Percentiles rank a stretch among this genome's conserved stretches.
Evolutionary conservation across 2,113 vertebrate genomes (phyloP).

Genomic region (Pantherophis guttatus): DNA sequence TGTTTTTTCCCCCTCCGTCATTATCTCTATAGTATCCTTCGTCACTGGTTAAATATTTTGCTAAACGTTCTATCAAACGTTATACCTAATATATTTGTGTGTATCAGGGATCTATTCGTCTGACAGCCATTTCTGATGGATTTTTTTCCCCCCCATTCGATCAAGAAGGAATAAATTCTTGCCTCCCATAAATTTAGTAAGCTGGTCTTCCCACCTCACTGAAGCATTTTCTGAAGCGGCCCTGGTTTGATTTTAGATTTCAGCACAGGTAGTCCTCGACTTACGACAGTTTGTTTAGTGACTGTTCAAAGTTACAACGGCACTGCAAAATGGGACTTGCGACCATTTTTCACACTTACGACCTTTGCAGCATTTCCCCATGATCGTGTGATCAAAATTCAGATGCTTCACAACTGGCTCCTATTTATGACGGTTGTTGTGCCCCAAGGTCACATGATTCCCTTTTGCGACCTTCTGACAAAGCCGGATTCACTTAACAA

Average conservation of each 20-base stretch:
- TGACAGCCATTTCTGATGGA: neutral
- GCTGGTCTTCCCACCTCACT: neutral
- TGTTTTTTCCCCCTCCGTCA: neutral
- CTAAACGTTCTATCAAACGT: neutral
- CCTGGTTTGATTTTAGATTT: neutral
- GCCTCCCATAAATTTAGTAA: neutral
- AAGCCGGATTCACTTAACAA: too few species aligned
- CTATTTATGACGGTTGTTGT: neutral
- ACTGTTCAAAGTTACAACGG: too few species aligned
- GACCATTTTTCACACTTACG: too few species aligned
- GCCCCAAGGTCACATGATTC: too few species aligned
- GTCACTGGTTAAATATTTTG: neutral
- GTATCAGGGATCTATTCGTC: neutral
- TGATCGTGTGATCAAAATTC: too few species aligned
- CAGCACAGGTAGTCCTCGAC: neutral
- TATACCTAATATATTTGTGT: neutral
- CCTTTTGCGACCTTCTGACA: too few species aligned
- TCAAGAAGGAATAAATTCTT: neutral
- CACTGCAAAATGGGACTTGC: too few species aligned
- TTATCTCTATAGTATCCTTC: slow-evolving; percentile 19
- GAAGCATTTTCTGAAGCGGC: neutral
- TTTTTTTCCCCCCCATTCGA: neutral
- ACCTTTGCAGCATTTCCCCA: too few species aligned
- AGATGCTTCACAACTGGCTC: too few species aligned
- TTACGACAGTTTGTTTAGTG: neutral